phyloP scores from a whole-genome alignment of 2,888 invertebrate species.

The Prosopocoilus inquinatus region DNA sequence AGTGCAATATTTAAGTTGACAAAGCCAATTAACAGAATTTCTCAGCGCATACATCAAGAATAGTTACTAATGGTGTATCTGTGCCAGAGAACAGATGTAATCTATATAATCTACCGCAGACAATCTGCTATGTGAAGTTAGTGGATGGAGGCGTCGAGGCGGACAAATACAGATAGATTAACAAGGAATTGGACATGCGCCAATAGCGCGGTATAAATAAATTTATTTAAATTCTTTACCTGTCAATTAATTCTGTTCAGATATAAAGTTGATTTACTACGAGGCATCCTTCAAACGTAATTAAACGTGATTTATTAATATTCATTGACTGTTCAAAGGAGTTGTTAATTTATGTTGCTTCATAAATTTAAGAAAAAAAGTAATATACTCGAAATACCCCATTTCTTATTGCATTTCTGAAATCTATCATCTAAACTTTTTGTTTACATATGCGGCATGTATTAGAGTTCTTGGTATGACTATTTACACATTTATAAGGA shows the following conservation, averaged over 20 bases:
- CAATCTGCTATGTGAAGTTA: slow-evolving; percentile 20
- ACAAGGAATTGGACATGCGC: slow-evolving; percentile 15
- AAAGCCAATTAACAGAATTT: too few relatives aligned
- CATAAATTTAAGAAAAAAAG: too few relatives aligned
- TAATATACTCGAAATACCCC: too few relatives aligned
- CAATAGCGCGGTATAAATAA: background rate
- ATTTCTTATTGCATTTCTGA: too few relatives aligned
- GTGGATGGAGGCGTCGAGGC: slow-evolving; percentile 16
- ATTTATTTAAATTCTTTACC: background rate
- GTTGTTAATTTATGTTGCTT: too few relatives aligned
- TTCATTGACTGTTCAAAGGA: background rate
- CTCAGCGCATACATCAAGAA: background rate
- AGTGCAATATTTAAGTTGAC: too few relatives aligned
- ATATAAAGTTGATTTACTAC: background rate
- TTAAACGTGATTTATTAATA: slow-evolving; percentile 5
- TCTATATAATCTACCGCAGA: slow-evolving; percentile 21
- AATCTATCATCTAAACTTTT: too few relatives aligned
- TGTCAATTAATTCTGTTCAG: slow-evolving; percentile 1
- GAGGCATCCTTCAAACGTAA: background rate
- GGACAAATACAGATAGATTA: slow-evolving; percentile 22
- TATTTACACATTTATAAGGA: too few relatives aligned
- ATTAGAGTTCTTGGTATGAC: too few relatives aligned
- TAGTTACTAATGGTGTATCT: slow-evolving; percentile 16
- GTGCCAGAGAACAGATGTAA: slow-evolving; percentile 17
- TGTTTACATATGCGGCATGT: too few relatives aligned